phyloP scores from a whole-genome alignment of 2,888 invertebrate genomes.

The Zhengitettix transpicula region DNA sequence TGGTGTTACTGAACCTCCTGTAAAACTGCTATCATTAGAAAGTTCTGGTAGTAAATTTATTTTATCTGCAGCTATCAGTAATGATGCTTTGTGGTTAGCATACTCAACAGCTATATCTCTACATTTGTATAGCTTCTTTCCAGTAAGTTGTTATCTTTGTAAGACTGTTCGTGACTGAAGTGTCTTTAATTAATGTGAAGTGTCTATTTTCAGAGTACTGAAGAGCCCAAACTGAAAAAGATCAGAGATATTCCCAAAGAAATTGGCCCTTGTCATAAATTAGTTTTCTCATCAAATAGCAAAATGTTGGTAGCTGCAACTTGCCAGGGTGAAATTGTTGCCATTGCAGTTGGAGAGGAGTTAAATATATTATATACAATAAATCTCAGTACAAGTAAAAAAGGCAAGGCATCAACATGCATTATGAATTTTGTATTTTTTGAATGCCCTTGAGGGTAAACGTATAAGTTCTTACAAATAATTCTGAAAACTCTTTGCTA shows the following conservation, averaged over 20 bases:
- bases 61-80: conserved; percentile 49
- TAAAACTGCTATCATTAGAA: conserved; percentile 51
- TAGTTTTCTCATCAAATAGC: conserved; percentile 14
- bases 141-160: conserved; percentile 24
- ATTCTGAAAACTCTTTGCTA: too few relatives aligned
- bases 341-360: neutral
- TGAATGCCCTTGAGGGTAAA: too few relatives aligned
- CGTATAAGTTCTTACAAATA: too few relatives aligned
- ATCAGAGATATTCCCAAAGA: conserved; percentile 3
- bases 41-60: conserved; percentile 49
- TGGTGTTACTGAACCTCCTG: conserved; percentile 32
- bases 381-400: too few relatives aligned
- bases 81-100: conserved; percentile 51
- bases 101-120: conserved; percentile 53
- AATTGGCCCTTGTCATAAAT: conserved; percentile 8
- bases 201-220: too few relatives aligned
- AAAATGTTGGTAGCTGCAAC: conserved; percentile 1
- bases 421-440: too few relatives aligned
- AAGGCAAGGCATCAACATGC: too few relatives aligned
- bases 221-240: neutral
- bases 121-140: conserved; percentile 46
- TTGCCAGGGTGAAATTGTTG: neutral
- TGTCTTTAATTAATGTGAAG: too few relatives aligned
- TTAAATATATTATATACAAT: neutral
- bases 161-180: too few relatives aligned